phyloP scores from a whole-genome alignment of 2,113 vertebrate species.

The Lophotis ruficrista region DNA sequence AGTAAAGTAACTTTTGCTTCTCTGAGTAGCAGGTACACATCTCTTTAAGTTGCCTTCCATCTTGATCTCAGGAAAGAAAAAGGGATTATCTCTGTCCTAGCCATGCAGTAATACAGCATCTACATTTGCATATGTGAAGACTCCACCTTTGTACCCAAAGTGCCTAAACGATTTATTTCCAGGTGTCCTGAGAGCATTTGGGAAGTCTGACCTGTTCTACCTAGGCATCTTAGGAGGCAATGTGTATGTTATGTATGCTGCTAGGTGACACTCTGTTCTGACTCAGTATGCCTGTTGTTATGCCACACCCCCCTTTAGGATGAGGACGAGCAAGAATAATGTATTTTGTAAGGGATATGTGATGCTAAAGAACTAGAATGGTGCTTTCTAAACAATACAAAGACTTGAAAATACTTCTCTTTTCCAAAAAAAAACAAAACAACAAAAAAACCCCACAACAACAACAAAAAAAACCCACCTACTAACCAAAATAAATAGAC shows the following conservation, averaged over 20 bases:
- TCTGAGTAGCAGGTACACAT: neutral
- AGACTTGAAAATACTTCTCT: neutral
- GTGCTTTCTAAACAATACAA: neutral
- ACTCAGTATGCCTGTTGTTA: neutral
- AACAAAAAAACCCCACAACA: neutral
- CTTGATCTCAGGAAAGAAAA: neutral
- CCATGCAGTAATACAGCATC: neutral
- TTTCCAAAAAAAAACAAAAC: neutral
- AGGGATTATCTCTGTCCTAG: neutral
- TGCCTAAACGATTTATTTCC: neutral
- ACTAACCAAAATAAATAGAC: neutral
- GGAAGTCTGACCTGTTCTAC: neutral
- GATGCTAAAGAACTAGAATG: neutral
- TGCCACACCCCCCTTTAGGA: neutral
- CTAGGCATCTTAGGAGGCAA: neutral
- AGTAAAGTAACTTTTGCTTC: neutral
- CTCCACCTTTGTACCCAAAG: neutral
- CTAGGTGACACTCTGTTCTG: neutral
- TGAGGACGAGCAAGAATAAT: neutral
- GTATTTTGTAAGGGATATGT: neutral
- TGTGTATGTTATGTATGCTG: neutral
- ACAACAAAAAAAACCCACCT: no score
- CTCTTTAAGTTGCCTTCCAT: constrained; percentile 6
- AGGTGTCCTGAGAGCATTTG: neutral
- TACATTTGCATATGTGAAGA: neutral